phyloP scores from a whole-genome alignment of 2,113 vertebrate genomes.

The Bubalus kerabau region DNA sequence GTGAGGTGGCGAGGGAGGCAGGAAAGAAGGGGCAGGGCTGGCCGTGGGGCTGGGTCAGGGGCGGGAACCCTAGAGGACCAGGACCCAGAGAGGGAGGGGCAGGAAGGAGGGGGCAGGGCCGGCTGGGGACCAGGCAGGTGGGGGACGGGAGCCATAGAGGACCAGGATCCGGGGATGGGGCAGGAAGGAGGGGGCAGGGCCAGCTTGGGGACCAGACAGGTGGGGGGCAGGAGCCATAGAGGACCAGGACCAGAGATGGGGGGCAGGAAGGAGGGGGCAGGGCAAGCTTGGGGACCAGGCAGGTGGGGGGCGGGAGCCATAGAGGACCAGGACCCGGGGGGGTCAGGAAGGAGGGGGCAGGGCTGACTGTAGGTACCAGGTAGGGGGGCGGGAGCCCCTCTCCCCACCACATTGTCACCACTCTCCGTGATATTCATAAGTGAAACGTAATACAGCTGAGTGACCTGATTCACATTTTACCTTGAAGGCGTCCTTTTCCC shows the following conservation, averaged over 20 bases:
- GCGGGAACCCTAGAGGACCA: neutral
- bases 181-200: too few relatives aligned
- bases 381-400: neutral
- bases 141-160: too few relatives aligned
- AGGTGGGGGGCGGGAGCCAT: fast-evolving
- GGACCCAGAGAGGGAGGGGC: neutral
- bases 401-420: fast-evolving
- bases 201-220: too few relatives aligned
- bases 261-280: too few relatives aligned
- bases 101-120: neutral
- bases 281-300: too few relatives aligned
- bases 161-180: too few relatives aligned
- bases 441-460: neutral
- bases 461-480: neutral
- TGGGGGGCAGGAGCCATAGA: too few relatives aligned
- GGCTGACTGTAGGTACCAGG: neutral
- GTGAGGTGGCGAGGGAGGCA: neutral
- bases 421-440: fast-evolving
- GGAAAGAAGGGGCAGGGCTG: neutral
- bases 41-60: too few relatives aligned
- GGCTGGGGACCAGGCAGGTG: too few relatives aligned
- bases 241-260: too few relatives aligned
- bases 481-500: too few relatives aligned
- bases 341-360: neutral
- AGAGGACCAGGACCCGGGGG: neutral